A percentile compares a stretch with the other conserved stretches of the same genome.
These are phyloP conservation scores for Magallana gigas DNA, from an alignment of 1,140 invertebrate genomes.

Conservation along the genomic window DNA sequence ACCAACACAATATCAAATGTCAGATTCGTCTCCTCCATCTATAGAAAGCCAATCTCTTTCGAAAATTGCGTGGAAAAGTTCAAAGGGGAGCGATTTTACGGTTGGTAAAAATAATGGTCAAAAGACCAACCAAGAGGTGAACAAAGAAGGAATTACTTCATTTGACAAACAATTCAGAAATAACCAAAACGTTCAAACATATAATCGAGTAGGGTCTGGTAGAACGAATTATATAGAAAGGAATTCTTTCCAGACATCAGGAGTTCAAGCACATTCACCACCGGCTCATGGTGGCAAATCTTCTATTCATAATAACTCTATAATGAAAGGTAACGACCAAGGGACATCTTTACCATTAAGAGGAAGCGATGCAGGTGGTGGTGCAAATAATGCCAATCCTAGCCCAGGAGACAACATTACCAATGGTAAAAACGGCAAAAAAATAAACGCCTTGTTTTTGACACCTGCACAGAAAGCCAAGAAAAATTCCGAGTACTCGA, in stretches of 20 bases:
- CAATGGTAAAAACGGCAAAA: constrained; percentile 22
- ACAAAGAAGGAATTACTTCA: background rate
- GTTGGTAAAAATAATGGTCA: background rate
- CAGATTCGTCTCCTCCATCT: background rate
- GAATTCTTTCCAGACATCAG: too few relatives aligned
- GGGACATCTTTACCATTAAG: too few relatives aligned
- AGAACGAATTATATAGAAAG: too few relatives aligned
- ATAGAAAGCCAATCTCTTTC: background rate
- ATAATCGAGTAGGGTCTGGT: too few relatives aligned
- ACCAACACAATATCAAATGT: background rate
- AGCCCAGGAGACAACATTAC: background rate
- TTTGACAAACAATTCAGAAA: background rate
- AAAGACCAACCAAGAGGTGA: background rate
- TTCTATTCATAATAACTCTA: too few relatives aligned
- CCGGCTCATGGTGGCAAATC: too few relatives aligned
- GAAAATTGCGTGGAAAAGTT: too few relatives aligned
- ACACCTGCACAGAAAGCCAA: background rate
- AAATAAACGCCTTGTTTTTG: background rate
- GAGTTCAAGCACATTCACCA: too few relatives aligned
- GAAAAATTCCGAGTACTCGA: background rate
- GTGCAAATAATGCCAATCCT: background rate
- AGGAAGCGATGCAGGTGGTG: too few relatives aligned
- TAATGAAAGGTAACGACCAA: too few relatives aligned
- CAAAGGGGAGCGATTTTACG: background rate
- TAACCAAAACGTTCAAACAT: too few relatives aligned